phyloP scores from a whole-genome alignment of 2,888 invertebrate species.

The Colostygia pectinataria region DNA sequence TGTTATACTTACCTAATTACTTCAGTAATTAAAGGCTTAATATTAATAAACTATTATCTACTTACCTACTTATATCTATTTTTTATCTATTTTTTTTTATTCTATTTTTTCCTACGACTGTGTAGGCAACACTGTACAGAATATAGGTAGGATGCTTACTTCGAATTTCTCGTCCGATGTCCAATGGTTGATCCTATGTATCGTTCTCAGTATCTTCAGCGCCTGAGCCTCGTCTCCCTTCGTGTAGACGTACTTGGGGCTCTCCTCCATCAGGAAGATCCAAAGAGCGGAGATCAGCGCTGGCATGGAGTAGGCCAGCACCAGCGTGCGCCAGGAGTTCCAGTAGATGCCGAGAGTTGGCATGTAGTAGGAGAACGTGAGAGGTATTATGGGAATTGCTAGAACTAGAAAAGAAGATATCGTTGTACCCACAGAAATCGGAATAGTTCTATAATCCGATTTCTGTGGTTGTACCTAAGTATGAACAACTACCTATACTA shows the following conservation, averaged over 20 bases:
- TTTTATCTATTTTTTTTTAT: too few relatives aligned
- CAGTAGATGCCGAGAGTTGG: slow-evolving; percentile 76
- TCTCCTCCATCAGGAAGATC: slow-evolving; percentile 86
- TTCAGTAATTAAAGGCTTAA: too few relatives aligned
- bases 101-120: too few relatives aligned
- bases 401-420: too few relatives aligned
- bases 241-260: slow-evolving; percentile 87
- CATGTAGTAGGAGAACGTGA: slow-evolving; percentile 61
- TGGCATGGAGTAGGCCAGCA: slow-evolving; percentile 86
- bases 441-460: too few relatives aligned
- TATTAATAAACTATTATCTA: too few relatives aligned
- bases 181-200: slow-evolving; percentile 56
- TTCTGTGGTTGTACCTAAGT: too few relatives aligned
- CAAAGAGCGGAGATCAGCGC: slow-evolving; percentile 82
- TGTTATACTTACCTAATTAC: too few relatives aligned
- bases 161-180: slow-evolving; percentile 43
- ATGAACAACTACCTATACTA: too few relatives aligned
- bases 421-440: too few relatives aligned
- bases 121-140: too few relatives aligned
- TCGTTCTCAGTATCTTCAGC: slow-evolving; percentile 60
- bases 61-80: too few relatives aligned
- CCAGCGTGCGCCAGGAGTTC: slow-evolving; percentile 88
- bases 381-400: slow-evolving; percentile 86
- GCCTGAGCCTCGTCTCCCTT: slow-evolving; percentile 83
- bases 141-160: slow-evolving; percentile 44